Conservation (phyloP, 2,888 invertebrate species). For the Hermaeophaga mercurialis region DNA sequence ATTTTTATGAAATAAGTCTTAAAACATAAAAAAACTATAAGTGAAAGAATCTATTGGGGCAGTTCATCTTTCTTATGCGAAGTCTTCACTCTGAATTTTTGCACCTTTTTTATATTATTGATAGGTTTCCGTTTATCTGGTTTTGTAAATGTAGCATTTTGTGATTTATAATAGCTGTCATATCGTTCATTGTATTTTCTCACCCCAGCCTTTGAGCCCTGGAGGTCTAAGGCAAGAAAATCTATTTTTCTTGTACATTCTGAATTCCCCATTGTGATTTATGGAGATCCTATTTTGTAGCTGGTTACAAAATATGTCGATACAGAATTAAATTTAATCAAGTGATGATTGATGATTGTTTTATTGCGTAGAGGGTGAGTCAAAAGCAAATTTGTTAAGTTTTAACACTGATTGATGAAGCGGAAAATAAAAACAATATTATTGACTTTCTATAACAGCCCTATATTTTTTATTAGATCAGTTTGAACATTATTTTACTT, state of each 20-base stretch:
- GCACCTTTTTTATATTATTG: background rate
- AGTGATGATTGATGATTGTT: conserved; percentile 6
- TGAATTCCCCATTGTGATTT: conserved; percentile 10
- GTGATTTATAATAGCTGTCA: conserved; percentile 6
- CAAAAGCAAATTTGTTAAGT: background rate
- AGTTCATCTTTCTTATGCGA: too few relatives aligned
- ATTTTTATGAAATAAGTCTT: too few relatives aligned
- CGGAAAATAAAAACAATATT: too few relatives aligned
- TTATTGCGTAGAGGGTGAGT: background rate
- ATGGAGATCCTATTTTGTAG: conserved; percentile 7
- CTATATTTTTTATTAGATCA: too few relatives aligned
- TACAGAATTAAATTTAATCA: conserved; percentile 12
- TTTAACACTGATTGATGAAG: too few relatives aligned
- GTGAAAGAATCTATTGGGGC: too few relatives aligned
- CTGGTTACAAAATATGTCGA: conserved; percentile 2
- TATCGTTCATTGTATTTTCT: background rate
- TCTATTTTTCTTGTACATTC: conserved; percentile 7
- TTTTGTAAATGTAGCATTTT: background rate
- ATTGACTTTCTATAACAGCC: too few relatives aligned
- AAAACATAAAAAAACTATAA: too few relatives aligned
- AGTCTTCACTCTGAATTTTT: too few relatives aligned
- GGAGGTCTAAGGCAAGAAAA: background rate
- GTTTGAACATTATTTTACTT: too few relatives aligned
- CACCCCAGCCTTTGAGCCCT: background rate
- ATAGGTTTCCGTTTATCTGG: background rate